Evolutionary conservation across 2,797 vertebrate species (phyloP), one percentile per base, ranked within the genome.

Genomic region (Nannoperca australis): DNA sequence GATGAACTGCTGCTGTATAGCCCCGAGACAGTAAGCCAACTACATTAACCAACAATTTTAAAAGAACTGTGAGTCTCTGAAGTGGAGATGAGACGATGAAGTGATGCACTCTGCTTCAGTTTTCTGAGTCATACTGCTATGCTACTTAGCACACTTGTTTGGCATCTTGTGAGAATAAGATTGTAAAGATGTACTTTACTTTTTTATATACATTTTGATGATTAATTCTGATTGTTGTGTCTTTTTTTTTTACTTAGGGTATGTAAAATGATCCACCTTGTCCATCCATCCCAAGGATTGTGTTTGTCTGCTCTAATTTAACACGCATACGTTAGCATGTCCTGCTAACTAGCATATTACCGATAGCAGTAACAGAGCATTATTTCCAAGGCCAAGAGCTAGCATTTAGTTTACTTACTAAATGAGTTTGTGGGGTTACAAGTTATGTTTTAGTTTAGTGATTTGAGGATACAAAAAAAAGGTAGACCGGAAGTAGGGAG

Each of bases 21-120:
- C 68, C 60, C 45, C 3, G n/a, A 85, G 67, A 74, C 73, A 77
- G 62, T 50, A 78, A 71, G 65, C 40, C 22, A 74, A 70, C 74
- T 64, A 50, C 73, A 60, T 71, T 78, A 83, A 89, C 81, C 65
- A 73, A 73, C 68, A 77, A 83, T 81, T 78, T 86, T 74, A 82
- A 83, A 88, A 74, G 50, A 84, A 60, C 51, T 20, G 38, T 0
- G 51, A 88, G 83, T 61, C 76, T 88, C 67, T 87, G 82, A 88
- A 75, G 85, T 82, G 1, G 5, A 67, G 71, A 89, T 81, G 66
- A 91, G 62, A 83, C 61, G 24, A 27, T 27, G 24, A 45, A 89
- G 70, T 17, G 53, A 73, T 59, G 44, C 27, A 50, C 2, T 20
- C 36, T 49, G 58, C 74, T 71, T 75, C 64, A 54, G 64, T 73